Percentiles rank a stretch among this genome's conserved stretches.
phyloP scores from a whole-genome alignment of 2,888 invertebrate species.

The Caenorhabditis sp. region DNA sequence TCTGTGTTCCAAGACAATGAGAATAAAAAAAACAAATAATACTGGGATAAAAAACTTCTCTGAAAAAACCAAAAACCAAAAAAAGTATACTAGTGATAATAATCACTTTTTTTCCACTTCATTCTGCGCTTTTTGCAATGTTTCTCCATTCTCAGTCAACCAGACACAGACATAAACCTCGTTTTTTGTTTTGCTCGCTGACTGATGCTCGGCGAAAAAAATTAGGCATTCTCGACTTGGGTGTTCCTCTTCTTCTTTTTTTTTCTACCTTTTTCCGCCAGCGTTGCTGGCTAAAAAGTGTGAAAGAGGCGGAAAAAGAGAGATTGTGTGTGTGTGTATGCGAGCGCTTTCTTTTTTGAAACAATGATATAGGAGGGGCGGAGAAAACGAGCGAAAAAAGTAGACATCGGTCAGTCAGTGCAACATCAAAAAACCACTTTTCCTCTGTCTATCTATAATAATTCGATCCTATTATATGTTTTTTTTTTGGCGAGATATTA shows the following conservation, averaged over 20 bases:
- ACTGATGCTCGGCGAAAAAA: neutral
- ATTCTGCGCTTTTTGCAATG: neutral
- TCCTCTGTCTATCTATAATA: too few species aligned
- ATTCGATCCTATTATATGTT: too few species aligned
- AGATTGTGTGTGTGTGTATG: too few species aligned
- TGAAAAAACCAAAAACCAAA: neutral
- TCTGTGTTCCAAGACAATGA: too few species aligned
- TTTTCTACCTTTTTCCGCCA: neutral
- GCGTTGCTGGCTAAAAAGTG: neutral
- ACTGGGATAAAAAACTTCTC: too few species aligned
- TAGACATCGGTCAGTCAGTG: neutral
- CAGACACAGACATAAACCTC: neutral
- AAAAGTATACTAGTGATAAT: neutral
- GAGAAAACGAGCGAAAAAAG: neutral
- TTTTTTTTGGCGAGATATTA: too few species aligned
- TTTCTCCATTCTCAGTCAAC: neutral
- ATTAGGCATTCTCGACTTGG: neutral
- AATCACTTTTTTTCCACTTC: neutral
- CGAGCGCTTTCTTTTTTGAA: too few species aligned
- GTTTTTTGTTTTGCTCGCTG: neutral
- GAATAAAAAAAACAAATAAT: too few species aligned
- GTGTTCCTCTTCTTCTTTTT: slow-evolving; percentile 5
- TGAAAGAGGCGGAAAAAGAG: neutral
- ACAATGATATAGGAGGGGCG: neutral
- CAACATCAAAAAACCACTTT: neutral